A percentile compares a stretch with the other conserved stretches of the same genome.
Evolutionary conservation across 1,140 invertebrate genomes (phyloP).

Genomic region (Stegodyphus mimosarum): DNA sequence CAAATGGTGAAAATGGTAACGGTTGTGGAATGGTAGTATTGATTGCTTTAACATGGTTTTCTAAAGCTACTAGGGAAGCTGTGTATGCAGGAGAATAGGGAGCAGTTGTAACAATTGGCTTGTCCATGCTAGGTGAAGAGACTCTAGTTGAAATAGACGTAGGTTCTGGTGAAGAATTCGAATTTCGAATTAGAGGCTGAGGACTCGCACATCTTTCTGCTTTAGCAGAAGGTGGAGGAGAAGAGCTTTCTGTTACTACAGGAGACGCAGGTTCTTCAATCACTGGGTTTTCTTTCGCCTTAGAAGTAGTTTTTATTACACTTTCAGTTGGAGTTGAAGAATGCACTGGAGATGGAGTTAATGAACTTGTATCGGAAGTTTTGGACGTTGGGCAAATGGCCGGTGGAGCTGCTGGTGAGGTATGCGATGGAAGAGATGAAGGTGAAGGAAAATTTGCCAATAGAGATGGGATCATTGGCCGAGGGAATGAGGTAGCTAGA

Average conservation of each 20-base stretch:
- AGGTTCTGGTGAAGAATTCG: constrained; percentile 14
- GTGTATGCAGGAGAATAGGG: constrained; percentile 37
- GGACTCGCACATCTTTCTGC: constrained; percentile 27
- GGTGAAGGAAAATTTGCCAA: constrained; percentile 36
- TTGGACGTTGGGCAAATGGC: constrained; percentile 37
- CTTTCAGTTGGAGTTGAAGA: constrained; percentile 41
- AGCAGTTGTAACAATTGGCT: constrained; percentile 26
- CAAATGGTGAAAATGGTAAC: constrained; percentile 72
- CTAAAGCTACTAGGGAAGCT: constrained; percentile 78
- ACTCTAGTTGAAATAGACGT: neutral
- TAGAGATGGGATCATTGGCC: constrained; percentile 51
- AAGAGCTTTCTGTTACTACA: neutral
- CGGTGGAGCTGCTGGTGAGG: constrained; percentile 36
- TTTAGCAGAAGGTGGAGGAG: constrained; percentile 29
- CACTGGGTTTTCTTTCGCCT: constrained; percentile 26
- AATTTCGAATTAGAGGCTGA: constrained; percentile 27
- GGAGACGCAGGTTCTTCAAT: constrained; percentile 39
- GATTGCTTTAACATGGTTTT: constrained; percentile 74
- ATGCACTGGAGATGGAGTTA: constrained; percentile 34
- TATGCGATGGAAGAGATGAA: constrained; percentile 18
- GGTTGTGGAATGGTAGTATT: constrained; percentile 65
- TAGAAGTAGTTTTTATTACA: constrained; percentile 48
- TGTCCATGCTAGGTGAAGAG: constrained; percentile 44
- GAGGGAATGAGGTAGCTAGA: constrained; percentile 65
- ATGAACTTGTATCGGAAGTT: constrained; percentile 21